Evolutionary conservation across 1,140 invertebrate genomes (phyloP), one percentile per base, ranked within the genome.

Genomic region (Leptonema lineaticorne): DNA sequence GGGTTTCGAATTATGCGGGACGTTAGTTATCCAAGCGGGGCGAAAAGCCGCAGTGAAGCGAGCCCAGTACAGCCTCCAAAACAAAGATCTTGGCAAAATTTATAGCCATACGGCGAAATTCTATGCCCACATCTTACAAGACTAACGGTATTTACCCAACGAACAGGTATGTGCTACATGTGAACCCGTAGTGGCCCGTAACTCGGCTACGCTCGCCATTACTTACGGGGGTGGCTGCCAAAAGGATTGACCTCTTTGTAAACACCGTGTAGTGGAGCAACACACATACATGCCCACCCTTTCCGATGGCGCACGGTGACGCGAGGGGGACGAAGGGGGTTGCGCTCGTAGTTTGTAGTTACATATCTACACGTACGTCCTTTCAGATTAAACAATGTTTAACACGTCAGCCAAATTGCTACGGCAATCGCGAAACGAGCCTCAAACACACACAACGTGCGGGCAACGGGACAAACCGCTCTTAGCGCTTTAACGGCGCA

Each of bases 11-110:
- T n/a, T n/a, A n/a, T n/a, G n/a, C n/a, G n/a, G n/a, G n/a, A n/a
- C n/a, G n/a, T n/a, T n/a, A n/a, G 37, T 11, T 41, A 41, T 41
- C 37, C 37, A 33, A 11, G 5, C 11, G 30, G 30, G 5, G 37
- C 11, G 37, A 41, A 45, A 45, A 45, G 62, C 48, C 58, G 57
- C 57, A 22, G 58, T 27, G 41, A 62, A 50, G 16, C 20, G 18
- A 48, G 30, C 11, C 0, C 24, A 16, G 41, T 26, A 14, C 53
- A 11, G 14, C 62, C 66, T 37, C 59, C 64, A 27, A 29, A 65
- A 70, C 69, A 67, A 67, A 70, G 69, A 70, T 70, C 63, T 57
- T 67, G 33, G 63, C 60, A 37, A 68, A 70, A 70, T 70, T 70
- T 70, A 70, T 70, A 62, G 46, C 59, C 65, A 63, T 64, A 63